Conservation (phyloP, 2,797 vertebrate species). For the Scarus forsteni region DNA sequence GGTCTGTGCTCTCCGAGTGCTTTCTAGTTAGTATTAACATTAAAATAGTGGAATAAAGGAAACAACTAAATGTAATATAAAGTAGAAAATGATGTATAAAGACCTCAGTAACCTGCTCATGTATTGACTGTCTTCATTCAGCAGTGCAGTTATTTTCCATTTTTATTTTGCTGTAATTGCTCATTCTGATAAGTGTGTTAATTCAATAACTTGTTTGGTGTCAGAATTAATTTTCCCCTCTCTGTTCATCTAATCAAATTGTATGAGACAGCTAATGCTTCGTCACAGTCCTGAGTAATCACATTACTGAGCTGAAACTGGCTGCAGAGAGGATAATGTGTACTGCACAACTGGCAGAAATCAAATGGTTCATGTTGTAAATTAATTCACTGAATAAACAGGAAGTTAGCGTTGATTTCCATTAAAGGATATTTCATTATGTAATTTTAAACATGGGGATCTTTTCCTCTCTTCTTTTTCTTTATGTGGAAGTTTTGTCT, state of each 20-base stretch:
- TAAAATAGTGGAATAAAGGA: not conserved
- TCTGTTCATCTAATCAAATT: constrained; percentile 38
- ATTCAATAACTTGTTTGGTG: constrained; percentile 52
- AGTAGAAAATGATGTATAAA: not conserved
- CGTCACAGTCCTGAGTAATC: constrained; percentile 52
- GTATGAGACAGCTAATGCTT: constrained; percentile 36
- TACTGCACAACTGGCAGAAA: not conserved
- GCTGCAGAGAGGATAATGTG: constrained; percentile 6
- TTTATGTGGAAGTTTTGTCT: no score
- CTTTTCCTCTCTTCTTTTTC: not conserved
- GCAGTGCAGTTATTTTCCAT: not conserved
- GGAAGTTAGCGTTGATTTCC: not conserved
- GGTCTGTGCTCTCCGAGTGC: no score
- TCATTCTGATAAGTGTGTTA: constrained; percentile 43
- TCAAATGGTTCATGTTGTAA: not conserved
- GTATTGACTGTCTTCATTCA: not conserved
- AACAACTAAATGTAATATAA: not conserved
- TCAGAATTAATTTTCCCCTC: constrained; percentile 55
- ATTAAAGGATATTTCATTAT: not conserved
- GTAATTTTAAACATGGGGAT: not conserved
- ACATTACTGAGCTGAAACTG: constrained; percentile 2
- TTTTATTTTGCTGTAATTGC: constrained; percentile 30
- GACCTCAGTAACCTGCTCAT: not conserved
- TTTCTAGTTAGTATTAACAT: no score
- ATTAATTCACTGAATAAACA: not conserved